phyloP scores from a whole-genome alignment of 2,113 vertebrate genomes.

The Meriones unguiculatus region DNA sequence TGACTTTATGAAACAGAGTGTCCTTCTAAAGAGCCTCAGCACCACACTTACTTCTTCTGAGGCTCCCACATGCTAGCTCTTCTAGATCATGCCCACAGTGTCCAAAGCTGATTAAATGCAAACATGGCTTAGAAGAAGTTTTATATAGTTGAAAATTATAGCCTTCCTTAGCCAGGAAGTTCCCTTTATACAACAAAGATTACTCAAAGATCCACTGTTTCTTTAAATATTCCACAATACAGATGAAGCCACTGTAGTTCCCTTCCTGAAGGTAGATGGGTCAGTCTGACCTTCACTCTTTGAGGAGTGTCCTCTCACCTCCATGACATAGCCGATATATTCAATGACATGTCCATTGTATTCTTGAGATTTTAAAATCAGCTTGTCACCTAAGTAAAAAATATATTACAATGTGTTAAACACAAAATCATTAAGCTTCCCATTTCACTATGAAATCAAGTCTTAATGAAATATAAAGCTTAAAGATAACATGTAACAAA shows the following conservation, averaged over 20 bases:
- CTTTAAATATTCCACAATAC: neutral
- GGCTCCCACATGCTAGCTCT: neutral
- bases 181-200: neutral
- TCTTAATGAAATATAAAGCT: neutral
- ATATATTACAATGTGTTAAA: conserved; percentile 10
- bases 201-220: neutral
- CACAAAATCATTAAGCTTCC: neutral
- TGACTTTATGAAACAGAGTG: neutral
- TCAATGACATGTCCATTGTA: conserved; percentile 86
- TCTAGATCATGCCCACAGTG: neutral
- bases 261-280: neutral
- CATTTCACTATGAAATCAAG: neutral
- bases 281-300: neutral
- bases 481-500: rapidly evolving
- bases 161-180: neutral
- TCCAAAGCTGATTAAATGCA: neutral
- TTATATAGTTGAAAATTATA: neutral
- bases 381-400: conserved; percentile 90
- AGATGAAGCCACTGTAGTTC: neutral
- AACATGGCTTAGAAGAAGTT: neutral
- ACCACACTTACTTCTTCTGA: neutral
- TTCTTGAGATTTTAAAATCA: conserved; percentile 91
- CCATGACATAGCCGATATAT: conserved; percentile 88
- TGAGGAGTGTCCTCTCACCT: conserved; percentile 86
- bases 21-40: neutral